phyloP scores from a whole-genome alignment of 2,113 vertebrate genomes.

The Sapajus apella region DNA sequence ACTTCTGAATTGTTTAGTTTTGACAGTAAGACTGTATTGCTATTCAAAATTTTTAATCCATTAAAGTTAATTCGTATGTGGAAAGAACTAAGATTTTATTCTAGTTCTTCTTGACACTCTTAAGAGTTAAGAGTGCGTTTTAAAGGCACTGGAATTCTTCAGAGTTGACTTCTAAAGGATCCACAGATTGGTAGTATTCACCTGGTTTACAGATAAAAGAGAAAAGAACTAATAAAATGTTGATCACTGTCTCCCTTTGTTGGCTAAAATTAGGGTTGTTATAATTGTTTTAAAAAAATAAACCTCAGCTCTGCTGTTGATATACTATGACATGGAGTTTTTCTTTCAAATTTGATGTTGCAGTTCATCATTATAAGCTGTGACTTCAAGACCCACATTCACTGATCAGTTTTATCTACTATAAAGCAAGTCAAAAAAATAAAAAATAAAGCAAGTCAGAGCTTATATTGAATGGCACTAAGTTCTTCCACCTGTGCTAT shows the following conservation, averaged over 20 bases:
- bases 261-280: not conserved
- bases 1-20: slow-evolving; percentile 16
- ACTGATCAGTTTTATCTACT: not conserved
- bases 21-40: not conserved
- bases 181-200: not conserved
- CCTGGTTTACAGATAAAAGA: not conserved
- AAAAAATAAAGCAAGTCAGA: not conserved
- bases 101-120: slow-evolving; percentile 29
- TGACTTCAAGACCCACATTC: not conserved
- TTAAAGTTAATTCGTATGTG: not conserved
- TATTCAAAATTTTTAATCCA: not conserved
- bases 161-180: slow-evolving; percentile 22
- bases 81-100: not conserved
- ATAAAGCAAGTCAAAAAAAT: not conserved
- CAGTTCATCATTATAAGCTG: not conserved
- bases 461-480: not conserved
- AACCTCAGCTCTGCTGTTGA: not conserved
- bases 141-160: not conserved
- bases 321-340: not conserved
- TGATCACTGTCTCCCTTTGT: not conserved
- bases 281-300: slow-evolving; percentile 16
- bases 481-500: not conserved
- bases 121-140: not conserved
- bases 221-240: slow-evolving; percentile 37
- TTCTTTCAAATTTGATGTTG: slow-evolving; percentile 37